These are phyloP conservation scores for Pseudococcus viburni DNA, from an alignment of 2,888 invertebrate species.

Conservation along the genomic window DNA sequence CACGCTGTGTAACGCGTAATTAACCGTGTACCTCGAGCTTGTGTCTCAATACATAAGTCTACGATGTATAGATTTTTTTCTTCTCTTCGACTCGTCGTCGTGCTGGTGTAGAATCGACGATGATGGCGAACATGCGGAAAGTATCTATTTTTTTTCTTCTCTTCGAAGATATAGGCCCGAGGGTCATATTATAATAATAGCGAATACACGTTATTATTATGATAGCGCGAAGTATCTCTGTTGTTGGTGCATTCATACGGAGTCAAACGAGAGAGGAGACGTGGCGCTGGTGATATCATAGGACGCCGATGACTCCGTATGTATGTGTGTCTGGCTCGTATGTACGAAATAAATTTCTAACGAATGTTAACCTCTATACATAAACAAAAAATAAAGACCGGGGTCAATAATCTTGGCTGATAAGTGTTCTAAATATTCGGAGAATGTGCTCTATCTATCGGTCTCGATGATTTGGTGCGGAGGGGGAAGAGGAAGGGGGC, in stretches of 20 bases:
- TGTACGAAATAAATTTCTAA: conserved; percentile 5
- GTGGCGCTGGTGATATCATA: conserved; percentile 37
- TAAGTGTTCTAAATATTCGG: conserved; percentile 28
- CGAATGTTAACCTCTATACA: conserved; percentile 32
- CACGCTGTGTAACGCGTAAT: conserved; percentile 59
- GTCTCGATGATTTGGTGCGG: background rate
- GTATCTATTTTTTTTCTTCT: conserved; percentile 1
- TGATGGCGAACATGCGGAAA: conserved; percentile 23
- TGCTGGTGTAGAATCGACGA: background rate
- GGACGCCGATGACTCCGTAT: background rate
- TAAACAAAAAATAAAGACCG: conserved; percentile 17
- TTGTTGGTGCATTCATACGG: conserved; percentile 30
- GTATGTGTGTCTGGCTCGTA: background rate
- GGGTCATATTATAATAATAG: conserved; percentile 47
- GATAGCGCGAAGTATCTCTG: conserved; percentile 16
- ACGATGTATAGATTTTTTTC: background rate
- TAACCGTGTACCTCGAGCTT: conserved; percentile 26
- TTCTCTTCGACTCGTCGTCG: background rate
- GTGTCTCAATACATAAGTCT: background rate
- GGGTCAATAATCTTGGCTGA: conserved; percentile 35
- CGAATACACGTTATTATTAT: conserved; percentile 19
- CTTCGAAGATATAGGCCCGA: conserved; percentile 14
- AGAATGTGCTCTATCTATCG: background rate
- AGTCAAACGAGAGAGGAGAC: background rate
- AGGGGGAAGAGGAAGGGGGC: too few relatives aligned